Evolutionary conservation across 2,113 vertebrate species (phyloP).

Genomic region (Takifugu bimaculatus): DNA sequence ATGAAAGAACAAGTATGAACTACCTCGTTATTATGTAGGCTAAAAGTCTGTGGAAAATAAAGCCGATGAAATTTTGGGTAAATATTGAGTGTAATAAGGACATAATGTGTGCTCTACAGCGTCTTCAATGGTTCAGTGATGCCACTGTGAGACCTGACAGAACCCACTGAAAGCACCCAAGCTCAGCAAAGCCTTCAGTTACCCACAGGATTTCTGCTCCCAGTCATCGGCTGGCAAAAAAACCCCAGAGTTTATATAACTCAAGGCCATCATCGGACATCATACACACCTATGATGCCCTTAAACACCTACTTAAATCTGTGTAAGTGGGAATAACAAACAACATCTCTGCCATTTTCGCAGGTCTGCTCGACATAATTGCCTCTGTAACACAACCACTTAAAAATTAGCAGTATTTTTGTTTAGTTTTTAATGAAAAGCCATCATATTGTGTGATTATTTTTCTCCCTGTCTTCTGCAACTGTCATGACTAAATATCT

Average conservation of each 20-base stretch:
- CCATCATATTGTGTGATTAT: not conserved
- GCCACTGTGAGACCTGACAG: not conserved
- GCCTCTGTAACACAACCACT: slow-evolving; percentile 15
- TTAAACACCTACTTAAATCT: slow-evolving; percentile 26
- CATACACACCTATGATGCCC: slow-evolving; percentile 36
- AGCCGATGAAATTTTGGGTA: not conserved
- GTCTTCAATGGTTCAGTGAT: not conserved
- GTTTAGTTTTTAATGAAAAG: not conserved
- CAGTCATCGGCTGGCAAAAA: slow-evolving; percentile 21
- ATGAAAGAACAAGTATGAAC: not conserved
- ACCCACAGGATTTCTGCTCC: not conserved
- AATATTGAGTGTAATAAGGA: slow-evolving; percentile 9
- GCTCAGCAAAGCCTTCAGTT: not conserved
- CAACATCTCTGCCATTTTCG: no score
- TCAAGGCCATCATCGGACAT: slow-evolving; percentile 22
- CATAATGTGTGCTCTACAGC: not conserved
- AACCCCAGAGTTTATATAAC: slow-evolving; percentile 25
- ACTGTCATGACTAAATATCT: no score
- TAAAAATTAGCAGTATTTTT: slow-evolving; percentile 19
- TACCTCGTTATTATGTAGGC: slow-evolving; percentile 1
- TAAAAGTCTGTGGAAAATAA: not conserved
- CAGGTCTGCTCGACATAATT: no score
- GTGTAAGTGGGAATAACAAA: not conserved
- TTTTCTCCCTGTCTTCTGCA: no score
- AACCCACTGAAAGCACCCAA: slow-evolving; percentile 1